These are phyloP conservation scores for Zaprionus inermis DNA, from an alignment of 1,140 invertebrate species.

Conservation along the genomic window DNA sequence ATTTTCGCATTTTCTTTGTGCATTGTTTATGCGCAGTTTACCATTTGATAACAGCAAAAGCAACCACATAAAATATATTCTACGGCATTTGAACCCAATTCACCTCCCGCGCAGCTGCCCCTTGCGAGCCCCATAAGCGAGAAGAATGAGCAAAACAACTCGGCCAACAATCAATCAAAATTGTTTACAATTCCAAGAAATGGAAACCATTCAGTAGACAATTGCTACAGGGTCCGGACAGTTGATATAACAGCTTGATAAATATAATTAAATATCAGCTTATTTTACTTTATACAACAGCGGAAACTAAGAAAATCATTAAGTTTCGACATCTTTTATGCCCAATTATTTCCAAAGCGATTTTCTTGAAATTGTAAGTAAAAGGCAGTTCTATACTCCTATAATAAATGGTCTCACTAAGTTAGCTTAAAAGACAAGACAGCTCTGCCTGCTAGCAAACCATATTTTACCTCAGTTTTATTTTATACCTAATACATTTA, in stretches of 20 bases:
- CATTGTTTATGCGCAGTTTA: conserved; percentile 43
- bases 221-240: background rate
- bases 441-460: no score
- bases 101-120: conserved; percentile 28
- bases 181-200: background rate
- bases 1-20: conserved; percentile 38
- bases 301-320: no score
- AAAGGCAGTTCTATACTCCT: no score
- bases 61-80: conserved; percentile 42
- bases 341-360: no score
- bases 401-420: no score
- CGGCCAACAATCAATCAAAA: conserved; percentile 46
- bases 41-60: conserved; percentile 23
- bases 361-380: no score
- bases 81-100: background rate
- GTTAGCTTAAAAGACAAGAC: no score
- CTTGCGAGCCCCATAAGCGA: conserved; percentile 18
- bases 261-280: background rate
- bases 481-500: no score
- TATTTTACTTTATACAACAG: no score
- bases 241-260: background rate
- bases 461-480: no score
- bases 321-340: no score
- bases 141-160: background rate
- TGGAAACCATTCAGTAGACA: background rate